Base-by-base conservation (phyloP, 1,140 invertebrate species). In the Drosophila melanogaster region DNA sequence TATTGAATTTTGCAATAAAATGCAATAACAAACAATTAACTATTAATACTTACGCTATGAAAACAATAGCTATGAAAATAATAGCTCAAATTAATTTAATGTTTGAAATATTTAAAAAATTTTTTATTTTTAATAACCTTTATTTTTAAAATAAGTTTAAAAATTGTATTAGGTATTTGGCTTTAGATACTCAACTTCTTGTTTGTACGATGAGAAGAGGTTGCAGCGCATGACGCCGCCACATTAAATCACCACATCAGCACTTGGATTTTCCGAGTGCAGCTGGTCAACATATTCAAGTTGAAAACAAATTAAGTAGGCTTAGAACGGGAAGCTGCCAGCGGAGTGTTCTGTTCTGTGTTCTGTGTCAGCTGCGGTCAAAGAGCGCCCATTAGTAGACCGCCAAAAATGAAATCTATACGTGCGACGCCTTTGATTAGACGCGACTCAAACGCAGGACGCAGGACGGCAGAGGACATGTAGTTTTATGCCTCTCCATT, bases 391-490 rank as follows among this genome's bases (percentile, higher is more conserved):
- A 87, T 86, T 87, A 87, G 83, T 76, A 66, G 64, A 65, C 70
- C 64, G 65, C 81, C 81, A 85, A 81, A 85, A 86, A 86, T 81
- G 78, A 85, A 81, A 85, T 86, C 81, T 86, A 81, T 75, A 72
- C 79, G 83, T 86, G 83, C 75, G 66, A 80, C 74, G 70, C 79
- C 81, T 86, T 86, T 86, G 87, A 86, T 86, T 81, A 86, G 70
- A 65, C 70, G 62, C 65, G 54, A 57, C 51, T 41, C 58, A 60
- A 50, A 50, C 62, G 60, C 62, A 33, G 41, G 46, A 50, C 61
- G 60, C 62, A 26, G 41, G n/a, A 41, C 57, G 70, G 49, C 64
- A 47, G 37, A 12, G 51, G 26, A 30, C 33, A 17, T n/a, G n/a
- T 14, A 35, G 44, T 17, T 49, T 14, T 17, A 24, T 24, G 24